phyloP scores from a whole-genome alignment of 2,113 vertebrate genomes.

The Bubo blakistoni region DNA sequence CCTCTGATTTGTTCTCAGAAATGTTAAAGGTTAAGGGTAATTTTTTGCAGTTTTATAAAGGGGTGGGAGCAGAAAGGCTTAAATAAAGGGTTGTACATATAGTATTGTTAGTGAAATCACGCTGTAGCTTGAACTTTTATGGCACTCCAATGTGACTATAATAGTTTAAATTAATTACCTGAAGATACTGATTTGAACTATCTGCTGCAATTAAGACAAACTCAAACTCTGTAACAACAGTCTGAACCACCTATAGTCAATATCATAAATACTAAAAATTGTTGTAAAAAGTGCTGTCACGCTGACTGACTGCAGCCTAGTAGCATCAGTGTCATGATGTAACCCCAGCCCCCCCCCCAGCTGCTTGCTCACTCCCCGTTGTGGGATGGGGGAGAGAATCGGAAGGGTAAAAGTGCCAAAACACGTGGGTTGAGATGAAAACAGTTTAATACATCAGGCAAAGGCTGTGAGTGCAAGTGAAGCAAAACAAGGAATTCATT shows the following conservation, averaged over 20 bases:
- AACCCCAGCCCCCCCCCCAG: neutral
- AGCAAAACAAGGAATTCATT: neutral
- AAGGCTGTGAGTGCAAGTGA: rapidly evolving
- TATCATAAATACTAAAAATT: neutral
- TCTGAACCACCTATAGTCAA: neutral
- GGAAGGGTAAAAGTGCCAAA: neutral
- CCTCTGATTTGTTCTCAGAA: neutral
- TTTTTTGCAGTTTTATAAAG: neutral
- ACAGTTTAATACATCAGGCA: neutral
- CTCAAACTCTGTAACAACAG: neutral
- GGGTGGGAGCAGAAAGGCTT: neutral
- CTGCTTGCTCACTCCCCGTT: rapidly evolving
- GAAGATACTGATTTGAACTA: neutral
- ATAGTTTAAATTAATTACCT: neutral
- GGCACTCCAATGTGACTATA: neutral
- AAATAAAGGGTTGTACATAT: neutral
- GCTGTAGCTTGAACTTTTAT: neutral
- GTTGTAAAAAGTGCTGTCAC: neutral
- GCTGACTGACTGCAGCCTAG: neutral
- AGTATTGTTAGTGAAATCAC: neutral
- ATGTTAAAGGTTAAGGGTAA: neutral
- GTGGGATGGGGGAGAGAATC: neutral
- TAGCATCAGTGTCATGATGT: neutral
- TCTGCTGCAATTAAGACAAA: neutral
- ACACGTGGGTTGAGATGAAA: neutral